Evolutionary conservation across 1,140 invertebrate genomes (phyloP).

Genomic region (Pollicipes pollicipes): DNA sequence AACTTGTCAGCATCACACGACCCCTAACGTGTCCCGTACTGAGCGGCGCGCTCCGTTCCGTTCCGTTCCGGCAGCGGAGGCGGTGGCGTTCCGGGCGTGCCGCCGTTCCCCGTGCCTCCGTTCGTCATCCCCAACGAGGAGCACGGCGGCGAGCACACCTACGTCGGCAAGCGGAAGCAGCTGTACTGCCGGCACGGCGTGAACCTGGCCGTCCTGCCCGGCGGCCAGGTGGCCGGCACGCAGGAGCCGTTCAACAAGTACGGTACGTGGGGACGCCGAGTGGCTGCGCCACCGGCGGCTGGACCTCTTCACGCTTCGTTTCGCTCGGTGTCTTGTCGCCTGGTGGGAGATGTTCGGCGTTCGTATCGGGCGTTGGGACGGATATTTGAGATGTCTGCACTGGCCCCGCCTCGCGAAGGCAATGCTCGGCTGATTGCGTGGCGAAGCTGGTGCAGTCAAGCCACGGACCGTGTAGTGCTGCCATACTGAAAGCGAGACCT

Average conservation of each 20-base stretch:
- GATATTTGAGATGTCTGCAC: neutral
- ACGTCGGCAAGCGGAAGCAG: slow-evolving; percentile 13
- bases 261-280: slow-evolving; percentile 27
- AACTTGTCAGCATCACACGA: too few relatives aligned
- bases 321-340: too few relatives aligned
- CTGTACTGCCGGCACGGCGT: slow-evolving; percentile 34
- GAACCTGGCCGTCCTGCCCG: slow-evolving; percentile 34
- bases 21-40: too few relatives aligned
- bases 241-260: slow-evolving; percentile 32
- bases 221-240: slow-evolving; percentile 35
- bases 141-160: neutral
- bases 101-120: neutral
- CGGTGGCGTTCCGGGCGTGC: neutral
- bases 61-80: too few relatives aligned
- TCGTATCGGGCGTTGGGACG: neutral
- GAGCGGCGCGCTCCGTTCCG: too few relatives aligned
- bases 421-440: too few relatives aligned
- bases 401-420: neutral
- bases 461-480: too few relatives aligned
- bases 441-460: too few relatives aligned
- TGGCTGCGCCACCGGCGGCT: neutral
- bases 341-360: neutral
- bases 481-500: too few relatives aligned
- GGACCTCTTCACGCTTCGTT: too few relatives aligned
- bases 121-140: neutral